Percentiles rank a stretch among this genome's conserved stretches.
Evolutionary conservation across 2,888 invertebrate species (phyloP).

Genomic region (Campoplex capitator): DNA sequence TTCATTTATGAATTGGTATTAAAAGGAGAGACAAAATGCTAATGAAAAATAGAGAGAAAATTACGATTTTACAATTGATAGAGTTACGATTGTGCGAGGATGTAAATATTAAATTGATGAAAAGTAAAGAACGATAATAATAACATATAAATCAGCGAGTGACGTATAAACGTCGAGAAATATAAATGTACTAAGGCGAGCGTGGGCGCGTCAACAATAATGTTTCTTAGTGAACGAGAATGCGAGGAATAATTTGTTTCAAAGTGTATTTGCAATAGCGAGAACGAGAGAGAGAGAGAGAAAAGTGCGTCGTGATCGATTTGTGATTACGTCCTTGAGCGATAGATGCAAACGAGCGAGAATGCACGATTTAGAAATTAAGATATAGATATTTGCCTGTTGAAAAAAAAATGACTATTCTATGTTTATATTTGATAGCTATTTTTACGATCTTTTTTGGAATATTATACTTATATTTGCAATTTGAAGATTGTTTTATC

Average conservation of each 20-base stretch:
- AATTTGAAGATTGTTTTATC: slow-evolving; percentile 70
- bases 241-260: slow-evolving; percentile 70
- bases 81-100: slow-evolving; percentile 54
- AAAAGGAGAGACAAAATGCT: slow-evolving; percentile 61
- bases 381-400: slow-evolving; percentile 81
- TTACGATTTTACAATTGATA: slow-evolving; percentile 58
- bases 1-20: slow-evolving; percentile 76
- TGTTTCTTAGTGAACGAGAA: slow-evolving; percentile 64
- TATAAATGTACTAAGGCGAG: slow-evolving; percentile 69
- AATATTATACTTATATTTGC: slow-evolving; percentile 73
- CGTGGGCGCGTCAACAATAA: slow-evolving; percentile 66
- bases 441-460: slow-evolving; percentile 77
- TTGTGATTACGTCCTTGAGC: slow-evolving; percentile 65
- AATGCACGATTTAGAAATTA: slow-evolving; percentile 73
- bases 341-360: slow-evolving; percentile 71
- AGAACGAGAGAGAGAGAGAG: slow-evolving; percentile 52
- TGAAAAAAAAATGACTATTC: slow-evolving; percentile 80
- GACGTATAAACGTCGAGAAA: slow-evolving; percentile 67
- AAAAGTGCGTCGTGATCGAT: slow-evolving; percentile 64
- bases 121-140: slow-evolving; percentile 45
- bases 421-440: slow-evolving; percentile 82
- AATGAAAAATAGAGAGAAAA: slow-evolving; percentile 42
- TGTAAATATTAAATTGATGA: slow-evolving; percentile 56
- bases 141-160: slow-evolving; percentile 69
- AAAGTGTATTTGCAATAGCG: slow-evolving; percentile 66